A percentile compares a stretch with the other conserved stretches of the same genome.
Conservation (phyloP, 2,797 vertebrate genomes). For the Pampus argenteus region DNA sequence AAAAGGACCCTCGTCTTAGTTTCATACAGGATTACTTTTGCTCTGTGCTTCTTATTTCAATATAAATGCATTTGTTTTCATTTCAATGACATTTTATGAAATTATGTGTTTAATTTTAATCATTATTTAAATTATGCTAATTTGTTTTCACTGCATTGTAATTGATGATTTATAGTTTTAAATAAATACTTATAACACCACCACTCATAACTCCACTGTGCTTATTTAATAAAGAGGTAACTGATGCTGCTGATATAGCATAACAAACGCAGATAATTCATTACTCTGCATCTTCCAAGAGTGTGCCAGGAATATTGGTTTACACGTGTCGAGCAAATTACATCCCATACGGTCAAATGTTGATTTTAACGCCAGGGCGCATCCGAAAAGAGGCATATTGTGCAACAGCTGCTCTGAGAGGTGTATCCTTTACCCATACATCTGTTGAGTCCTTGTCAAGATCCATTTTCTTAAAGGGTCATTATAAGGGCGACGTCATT, state of each 20-base stretch:
- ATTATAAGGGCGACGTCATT: conserved; percentile 46
- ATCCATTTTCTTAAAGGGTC: conserved; percentile 67
- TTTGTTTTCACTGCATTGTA: background rate
- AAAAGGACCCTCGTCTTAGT: no score
- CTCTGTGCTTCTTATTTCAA: background rate
- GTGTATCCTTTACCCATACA: conserved; percentile 35
- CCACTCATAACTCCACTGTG: background rate
- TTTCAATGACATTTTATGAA: no score
- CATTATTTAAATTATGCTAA: background rate
- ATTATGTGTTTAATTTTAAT: background rate
- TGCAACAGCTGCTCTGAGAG: conserved; percentile 37
- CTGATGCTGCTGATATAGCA: background rate
- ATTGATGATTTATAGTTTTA: background rate
- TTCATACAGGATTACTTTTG: background rate
- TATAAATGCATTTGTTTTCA: background rate
- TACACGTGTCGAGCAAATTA: background rate
- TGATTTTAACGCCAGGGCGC: conserved; percentile 13
- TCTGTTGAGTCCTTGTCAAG: conserved; percentile 56
- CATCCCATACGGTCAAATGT: background rate
- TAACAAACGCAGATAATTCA: background rate
- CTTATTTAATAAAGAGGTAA: background rate
- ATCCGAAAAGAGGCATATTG: conserved; percentile 25
- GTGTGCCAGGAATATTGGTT: background rate
- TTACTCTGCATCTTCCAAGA: background rate
- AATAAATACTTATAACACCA: background rate